These are phyloP conservation scores for Merluccius polli DNA, from an alignment of 2,797 vertebrate genomes.

Conservation along the genomic window DNA sequence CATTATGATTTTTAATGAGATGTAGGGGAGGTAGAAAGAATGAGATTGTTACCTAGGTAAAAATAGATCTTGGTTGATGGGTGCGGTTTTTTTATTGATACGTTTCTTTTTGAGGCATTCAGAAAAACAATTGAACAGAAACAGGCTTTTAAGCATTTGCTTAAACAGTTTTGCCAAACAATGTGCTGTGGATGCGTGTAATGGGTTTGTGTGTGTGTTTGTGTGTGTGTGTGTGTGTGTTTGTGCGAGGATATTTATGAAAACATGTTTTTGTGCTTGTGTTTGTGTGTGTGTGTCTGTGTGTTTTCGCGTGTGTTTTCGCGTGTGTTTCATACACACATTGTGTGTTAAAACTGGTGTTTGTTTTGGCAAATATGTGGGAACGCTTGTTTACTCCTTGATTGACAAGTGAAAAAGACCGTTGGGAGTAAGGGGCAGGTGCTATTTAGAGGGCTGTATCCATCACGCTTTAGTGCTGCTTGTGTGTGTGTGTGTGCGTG, in stretches of 20 bases:
- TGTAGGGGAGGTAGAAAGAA: not conserved
- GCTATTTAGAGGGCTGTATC: slow-evolving; percentile 28
- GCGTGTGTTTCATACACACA: not conserved
- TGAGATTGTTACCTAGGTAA: not conserved
- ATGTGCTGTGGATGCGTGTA: not conserved
- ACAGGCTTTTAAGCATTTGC: not conserved
- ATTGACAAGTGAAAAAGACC: slow-evolving; percentile 54
- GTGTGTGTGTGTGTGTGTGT: not conserved
- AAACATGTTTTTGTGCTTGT: not conserved
- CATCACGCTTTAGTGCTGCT: slow-evolving; percentile 17
- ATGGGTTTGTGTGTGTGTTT: not conserved
- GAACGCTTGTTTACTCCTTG: slow-evolving; percentile 46
- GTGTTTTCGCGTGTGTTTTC: not conserved
- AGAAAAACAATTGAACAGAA: not conserved
- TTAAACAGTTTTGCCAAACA: not conserved
- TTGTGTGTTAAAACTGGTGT: slow-evolving; percentile 1
- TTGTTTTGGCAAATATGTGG: slow-evolving; percentile 16
- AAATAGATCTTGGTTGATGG: not conserved
- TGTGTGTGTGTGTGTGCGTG: slow-evolving; percentile 3
- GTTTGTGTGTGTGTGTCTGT: not conserved
- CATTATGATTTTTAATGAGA: not conserved
- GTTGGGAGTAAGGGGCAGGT: slow-evolving; percentile 34
- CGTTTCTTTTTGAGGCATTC: not conserved
- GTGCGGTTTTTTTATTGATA: not conserved
- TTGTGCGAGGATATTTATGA: not conserved